Conservation (phyloP, 2,113 vertebrate genomes). For the Apus apus region DNA sequence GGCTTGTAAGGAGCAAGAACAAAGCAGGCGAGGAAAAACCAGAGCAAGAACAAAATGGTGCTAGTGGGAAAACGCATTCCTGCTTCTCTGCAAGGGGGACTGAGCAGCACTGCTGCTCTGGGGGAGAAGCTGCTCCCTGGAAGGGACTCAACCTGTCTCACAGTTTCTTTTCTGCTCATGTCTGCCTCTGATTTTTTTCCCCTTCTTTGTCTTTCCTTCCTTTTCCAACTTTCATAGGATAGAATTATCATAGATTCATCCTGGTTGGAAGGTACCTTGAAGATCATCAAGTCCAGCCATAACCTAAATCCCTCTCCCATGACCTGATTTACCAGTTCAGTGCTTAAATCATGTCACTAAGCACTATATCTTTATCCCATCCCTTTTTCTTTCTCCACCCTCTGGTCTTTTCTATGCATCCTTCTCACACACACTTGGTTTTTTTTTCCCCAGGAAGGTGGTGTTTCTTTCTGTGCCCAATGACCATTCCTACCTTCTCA, state of each 20-base stretch:
- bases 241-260: too few species aligned
- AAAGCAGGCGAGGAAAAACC: slow-evolving; percentile 44
- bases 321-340: too few species aligned
- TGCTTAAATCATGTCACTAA: too few species aligned
- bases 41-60: slow-evolving; percentile 62
- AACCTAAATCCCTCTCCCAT: too few species aligned
- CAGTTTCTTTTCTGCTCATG: neutral
- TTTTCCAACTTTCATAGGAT: neutral
- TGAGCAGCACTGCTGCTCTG: neutral
- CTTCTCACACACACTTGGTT: neutral
- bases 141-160: neutral
- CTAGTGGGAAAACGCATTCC: slow-evolving; percentile 43
- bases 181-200: neutral
- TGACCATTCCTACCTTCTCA: neutral
- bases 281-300: too few species aligned
- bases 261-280: too few species aligned
- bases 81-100: slow-evolving; percentile 20
- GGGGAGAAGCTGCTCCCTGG: neutral
- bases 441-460: neutral
- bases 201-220: neutral
- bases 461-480: neutral
- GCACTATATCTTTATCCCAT: neutral
- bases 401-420: neutral
- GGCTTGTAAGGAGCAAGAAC: slow-evolving; percentile 25
- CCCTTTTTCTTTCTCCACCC: neutral